phyloP scores from a whole-genome alignment of 1,140 invertebrate genomes.

The Nebria ingens region DNA sequence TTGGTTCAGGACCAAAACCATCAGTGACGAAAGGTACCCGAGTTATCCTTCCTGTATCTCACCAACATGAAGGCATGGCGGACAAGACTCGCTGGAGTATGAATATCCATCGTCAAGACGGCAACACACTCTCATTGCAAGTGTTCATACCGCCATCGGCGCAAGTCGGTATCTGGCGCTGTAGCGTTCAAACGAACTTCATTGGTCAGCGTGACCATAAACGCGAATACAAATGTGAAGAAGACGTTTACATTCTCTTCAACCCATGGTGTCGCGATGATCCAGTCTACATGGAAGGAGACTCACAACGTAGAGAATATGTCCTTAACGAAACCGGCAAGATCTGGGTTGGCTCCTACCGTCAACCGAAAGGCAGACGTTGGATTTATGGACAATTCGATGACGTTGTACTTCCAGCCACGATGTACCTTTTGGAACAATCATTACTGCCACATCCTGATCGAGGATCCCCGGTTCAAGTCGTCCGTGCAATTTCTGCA shows the following conservation, averaged over 20 bases:
- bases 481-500: slow-evolving; percentile 57
- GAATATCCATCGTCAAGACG: slow-evolving; percentile 44
- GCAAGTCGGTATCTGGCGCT: slow-evolving; percentile 57
- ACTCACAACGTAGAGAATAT: slow-evolving; percentile 53
- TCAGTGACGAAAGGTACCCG: slow-evolving; percentile 51
- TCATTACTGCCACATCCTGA: slow-evolving; percentile 49
- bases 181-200: slow-evolving; percentile 49
- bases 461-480: slow-evolving; percentile 54
- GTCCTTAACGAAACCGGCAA: slow-evolving; percentile 65
- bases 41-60: slow-evolving; percentile 44
- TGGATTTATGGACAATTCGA: slow-evolving; percentile 72
- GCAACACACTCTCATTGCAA: slow-evolving; percentile 48
- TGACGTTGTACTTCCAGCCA: slow-evolving; percentile 52
- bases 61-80: slow-evolving; percentile 36
- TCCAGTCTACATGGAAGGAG: slow-evolving; percentile 55
- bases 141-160: slow-evolving; percentile 48
- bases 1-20: slow-evolving; percentile 46
- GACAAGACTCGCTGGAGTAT: slow-evolving; percentile 50
- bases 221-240: slow-evolving; percentile 44
- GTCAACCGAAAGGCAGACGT: slow-evolving; percentile 49
- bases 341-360: slow-evolving; percentile 61
- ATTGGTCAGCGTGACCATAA: slow-evolving; percentile 40
- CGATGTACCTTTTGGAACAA: slow-evolving; percentile 50
- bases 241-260: slow-evolving; percentile 62
- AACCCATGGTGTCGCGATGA: slow-evolving; percentile 73